Evolutionary conservation across 2,797 vertebrate genomes (phyloP).

Genomic region (Platyrinchus mystaceus): DNA sequence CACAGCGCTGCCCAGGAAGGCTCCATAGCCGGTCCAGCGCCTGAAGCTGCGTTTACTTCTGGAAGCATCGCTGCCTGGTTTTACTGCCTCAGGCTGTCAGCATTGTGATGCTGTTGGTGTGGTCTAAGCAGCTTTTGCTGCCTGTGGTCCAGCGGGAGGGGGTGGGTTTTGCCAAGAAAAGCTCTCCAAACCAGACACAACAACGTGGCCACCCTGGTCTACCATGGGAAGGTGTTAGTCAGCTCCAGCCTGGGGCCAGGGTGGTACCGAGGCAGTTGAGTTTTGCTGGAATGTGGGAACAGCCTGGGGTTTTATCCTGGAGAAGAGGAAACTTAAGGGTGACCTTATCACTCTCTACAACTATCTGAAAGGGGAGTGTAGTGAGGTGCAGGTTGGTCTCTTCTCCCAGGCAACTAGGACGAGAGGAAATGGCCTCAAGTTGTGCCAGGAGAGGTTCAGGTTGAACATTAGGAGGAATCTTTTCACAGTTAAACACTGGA

Average conservation of each 20-base stretch:
- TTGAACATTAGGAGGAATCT: background rate
- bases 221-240: rapidly evolving
- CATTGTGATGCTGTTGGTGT: background rate
- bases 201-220: rapidly evolving
- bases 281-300: background rate
- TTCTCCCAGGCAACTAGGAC: background rate
- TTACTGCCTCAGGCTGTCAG: background rate
- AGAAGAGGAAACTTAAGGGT: background rate
- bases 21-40: rapidly evolving
- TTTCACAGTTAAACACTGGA: too few relatives aligned
- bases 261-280: rapidly evolving
- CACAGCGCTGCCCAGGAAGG: rapidly evolving
- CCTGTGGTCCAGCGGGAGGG: rapidly evolving
- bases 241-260: background rate
- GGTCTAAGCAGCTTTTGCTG: background rate
- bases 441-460: background rate
- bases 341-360: too few relatives aligned
- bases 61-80: rapidly evolving
- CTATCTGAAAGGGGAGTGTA: background rate
- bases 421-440: background rate
- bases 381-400: background rate
- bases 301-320: background rate
- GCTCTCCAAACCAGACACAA: rapidly evolving
- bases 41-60: rapidly evolving
- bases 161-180: rapidly evolving